Base-by-base conservation (phyloP, 2,888 invertebrate genomes). In the Druceiella hillmani region DNA sequence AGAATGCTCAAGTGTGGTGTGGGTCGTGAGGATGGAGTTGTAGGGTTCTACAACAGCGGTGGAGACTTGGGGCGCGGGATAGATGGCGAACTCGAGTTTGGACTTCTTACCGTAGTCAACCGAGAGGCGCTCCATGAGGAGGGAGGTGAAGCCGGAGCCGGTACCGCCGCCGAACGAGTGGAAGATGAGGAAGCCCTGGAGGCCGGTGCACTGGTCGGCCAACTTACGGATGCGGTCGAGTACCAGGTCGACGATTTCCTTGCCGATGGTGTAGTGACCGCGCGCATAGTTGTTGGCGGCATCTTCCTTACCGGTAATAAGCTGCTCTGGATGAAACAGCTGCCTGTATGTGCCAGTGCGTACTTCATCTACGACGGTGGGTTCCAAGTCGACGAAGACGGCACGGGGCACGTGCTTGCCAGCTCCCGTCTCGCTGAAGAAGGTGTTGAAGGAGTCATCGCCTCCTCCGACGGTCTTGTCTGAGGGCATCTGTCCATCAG, bases 251-350 rank as follows among this genome's bases (percentile, higher is more conserved):
- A 93, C 90, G 50, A 93, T 90, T 66, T 93, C 93, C 60, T 89
- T 89, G 51, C 93, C 95, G 57, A 95, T 89, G 34, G 94, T 95
- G 73, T 95, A 97, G 65, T 95, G 95, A 35, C 95, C 95, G 54
- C 95, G 80, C 17, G 95, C 95, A 56, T 95, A 97, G 66, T 95
- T 95, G 65, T 97, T 95, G 41, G 95, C 95, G 6, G 95, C 94
- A 58, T 94, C 94, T 65, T 94, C 94, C 62, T 95, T 95, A 40
- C 93, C 93, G 6, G 91, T 92, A 57, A 94, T 92, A 49, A 94
- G 74, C 62, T 95, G 94, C 61, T 95, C 94, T 1, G 94, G 95
- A 58, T 95, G 95, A 76, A 95, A 95, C 49, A 95, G 76, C 60
- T 92, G 92, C 28, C 92, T 78, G 70, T 95, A 95, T n/a, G 90